phyloP scores from a whole-genome alignment of 2,888 invertebrate species.

The Neuroscelio doddi region DNA sequence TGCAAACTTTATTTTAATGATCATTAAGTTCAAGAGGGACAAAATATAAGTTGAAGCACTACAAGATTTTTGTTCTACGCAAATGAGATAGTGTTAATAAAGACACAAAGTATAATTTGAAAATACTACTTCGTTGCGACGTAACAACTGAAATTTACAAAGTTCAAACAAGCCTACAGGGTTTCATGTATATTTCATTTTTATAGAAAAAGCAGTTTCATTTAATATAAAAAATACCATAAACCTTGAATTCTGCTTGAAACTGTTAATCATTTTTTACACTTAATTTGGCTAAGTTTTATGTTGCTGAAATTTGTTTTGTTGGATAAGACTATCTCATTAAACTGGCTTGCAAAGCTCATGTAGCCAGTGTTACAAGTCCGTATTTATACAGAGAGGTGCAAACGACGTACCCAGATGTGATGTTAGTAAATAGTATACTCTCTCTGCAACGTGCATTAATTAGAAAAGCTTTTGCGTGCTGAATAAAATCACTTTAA shows the following conservation, averaged over 20 bases:
- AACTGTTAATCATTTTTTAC: neutral
- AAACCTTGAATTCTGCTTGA: too few relatives aligned
- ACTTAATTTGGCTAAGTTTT: constrained; percentile 15
- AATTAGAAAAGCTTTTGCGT: constrained; percentile 36
- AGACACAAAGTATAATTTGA: too few relatives aligned
- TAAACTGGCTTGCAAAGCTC: constrained; percentile 30
- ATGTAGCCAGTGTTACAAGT: constrained; percentile 18
- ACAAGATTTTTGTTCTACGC: constrained; percentile 32
- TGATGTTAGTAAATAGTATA: constrained; percentile 41
- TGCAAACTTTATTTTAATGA: constrained; percentile 4
- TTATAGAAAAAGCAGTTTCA: too few relatives aligned
- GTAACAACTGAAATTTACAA: too few relatives aligned
- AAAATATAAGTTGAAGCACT: constrained; percentile 3
- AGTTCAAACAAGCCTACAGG: too few relatives aligned
- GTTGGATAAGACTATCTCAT: constrained; percentile 34
- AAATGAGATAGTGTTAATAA: constrained; percentile 23
- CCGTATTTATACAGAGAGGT: constrained; percentile 37
- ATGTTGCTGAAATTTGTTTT: constrained; percentile 20
- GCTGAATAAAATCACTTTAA: constrained; percentile 28
- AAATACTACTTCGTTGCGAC: too few relatives aligned
- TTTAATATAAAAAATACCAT: too few relatives aligned
- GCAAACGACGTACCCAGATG: constrained; percentile 38
- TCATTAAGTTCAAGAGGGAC: constrained; percentile 6
- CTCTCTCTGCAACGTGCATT: constrained; percentile 36
- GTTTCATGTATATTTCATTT: too few relatives aligned